Evolutionary conservation across 2,113 vertebrate genomes (phyloP).

Genomic region (Datnioides undecimradiatus): DNA sequence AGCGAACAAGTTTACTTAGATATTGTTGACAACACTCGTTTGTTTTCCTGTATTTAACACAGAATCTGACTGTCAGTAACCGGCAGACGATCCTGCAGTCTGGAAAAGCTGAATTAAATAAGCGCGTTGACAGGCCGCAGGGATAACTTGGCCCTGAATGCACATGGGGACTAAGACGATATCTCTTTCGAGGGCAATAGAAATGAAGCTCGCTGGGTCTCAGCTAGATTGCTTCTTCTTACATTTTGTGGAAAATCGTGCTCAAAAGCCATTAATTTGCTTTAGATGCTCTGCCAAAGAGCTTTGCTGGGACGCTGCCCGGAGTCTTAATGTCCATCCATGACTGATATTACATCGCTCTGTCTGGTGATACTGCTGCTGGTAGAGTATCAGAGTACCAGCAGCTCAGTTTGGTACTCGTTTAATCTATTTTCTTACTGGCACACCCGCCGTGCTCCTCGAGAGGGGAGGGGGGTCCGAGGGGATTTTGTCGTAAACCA

Average conservation of each 20-base stretch:
- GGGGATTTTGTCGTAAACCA: background rate
- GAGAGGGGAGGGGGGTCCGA: background rate
- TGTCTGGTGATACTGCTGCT: background rate
- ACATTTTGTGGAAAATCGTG: slow-evolving; percentile 6
- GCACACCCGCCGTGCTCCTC: background rate
- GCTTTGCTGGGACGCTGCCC: background rate
- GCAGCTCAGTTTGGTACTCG: background rate
- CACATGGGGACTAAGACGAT: background rate
- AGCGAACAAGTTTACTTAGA: background rate
- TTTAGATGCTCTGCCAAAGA: slow-evolving; percentile 10
- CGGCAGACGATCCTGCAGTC: background rate
- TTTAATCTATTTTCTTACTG: slow-evolving; percentile 1
- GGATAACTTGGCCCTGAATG: background rate
- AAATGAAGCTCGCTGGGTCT: background rate
- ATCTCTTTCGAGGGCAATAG: background rate
- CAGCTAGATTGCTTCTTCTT: background rate
- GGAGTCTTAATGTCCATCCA: background rate
- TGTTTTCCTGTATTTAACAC: slow-evolving; percentile 2
- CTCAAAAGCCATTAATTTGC: slow-evolving; percentile 10
- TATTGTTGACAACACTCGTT: background rate
- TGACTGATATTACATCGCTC: background rate
- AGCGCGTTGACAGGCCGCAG: background rate
- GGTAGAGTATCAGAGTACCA: background rate
- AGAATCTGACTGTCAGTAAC: background rate
- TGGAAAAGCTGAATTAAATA: background rate